Conservation (phyloP, 2,797 vertebrate genomes). For the Huso huso region DNA sequence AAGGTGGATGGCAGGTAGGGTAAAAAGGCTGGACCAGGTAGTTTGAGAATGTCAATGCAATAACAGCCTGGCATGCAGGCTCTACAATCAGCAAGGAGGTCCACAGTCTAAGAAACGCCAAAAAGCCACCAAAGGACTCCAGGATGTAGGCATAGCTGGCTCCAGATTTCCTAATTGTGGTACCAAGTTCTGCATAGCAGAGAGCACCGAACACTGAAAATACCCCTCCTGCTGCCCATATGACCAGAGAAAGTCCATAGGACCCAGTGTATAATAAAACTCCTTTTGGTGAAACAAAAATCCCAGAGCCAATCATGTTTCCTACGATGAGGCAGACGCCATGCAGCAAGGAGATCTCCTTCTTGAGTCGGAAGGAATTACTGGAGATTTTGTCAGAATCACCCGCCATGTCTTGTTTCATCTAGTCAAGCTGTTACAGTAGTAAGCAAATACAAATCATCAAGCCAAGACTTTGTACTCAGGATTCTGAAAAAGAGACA, state of each 20-base stretch:
- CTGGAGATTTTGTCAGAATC: conserved; percentile 36
- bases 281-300: conserved; percentile 67
- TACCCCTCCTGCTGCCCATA: conserved; percentile 64
- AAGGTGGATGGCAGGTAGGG: conserved; percentile 53
- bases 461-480: too few relatives aligned
- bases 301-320: conserved; percentile 72
- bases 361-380: conserved; percentile 54
- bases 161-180: conserved; percentile 69
- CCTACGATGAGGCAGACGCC: conserved; percentile 71
- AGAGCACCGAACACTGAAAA: conserved; percentile 68
- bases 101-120: conserved; percentile 71
- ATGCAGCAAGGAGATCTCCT: conserved; percentile 68
- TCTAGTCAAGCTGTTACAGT: too few relatives aligned
- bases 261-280: conserved; percentile 62
- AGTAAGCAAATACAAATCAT: too few relatives aligned
- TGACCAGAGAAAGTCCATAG: conserved; percentile 59
- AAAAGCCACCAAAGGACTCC: conserved; percentile 64
- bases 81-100: conserved; percentile 68
- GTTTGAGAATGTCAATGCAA: conserved; percentile 67
- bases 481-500: too few relatives aligned
- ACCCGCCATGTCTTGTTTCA: conserved; percentile 25
- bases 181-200: conserved; percentile 70
- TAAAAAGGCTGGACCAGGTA: conserved; percentile 71
- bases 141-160: conserved; percentile 69
- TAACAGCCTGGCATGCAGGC: conserved; percentile 68